phyloP scores from a whole-genome alignment of 2,797 vertebrate genomes.

The Lophotriccus pileatus region DNA sequence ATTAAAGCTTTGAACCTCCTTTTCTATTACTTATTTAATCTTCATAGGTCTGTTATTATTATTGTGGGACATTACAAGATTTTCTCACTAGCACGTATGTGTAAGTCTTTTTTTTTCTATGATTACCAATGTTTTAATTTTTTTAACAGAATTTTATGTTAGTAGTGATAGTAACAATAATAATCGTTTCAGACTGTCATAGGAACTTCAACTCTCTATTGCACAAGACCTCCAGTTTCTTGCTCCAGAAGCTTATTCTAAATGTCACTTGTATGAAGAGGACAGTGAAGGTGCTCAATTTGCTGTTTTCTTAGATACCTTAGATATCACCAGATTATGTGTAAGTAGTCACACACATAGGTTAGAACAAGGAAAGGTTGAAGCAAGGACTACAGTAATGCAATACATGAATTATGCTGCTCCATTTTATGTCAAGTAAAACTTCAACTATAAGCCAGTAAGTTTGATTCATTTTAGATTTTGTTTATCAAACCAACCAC shows the following conservation, averaged over 20 bases:
- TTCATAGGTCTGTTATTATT: not conserved
- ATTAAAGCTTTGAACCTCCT: not conserved
- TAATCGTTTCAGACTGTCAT: not conserved
- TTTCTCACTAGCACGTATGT: not conserved
- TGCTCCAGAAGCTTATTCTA: not conserved
- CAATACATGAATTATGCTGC: not conserved
- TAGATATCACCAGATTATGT: not conserved
- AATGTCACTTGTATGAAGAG: not conserved
- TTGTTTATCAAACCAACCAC: not conserved
- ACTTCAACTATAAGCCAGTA: not conserved
- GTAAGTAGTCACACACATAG: not conserved
- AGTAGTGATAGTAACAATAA: not conserved
- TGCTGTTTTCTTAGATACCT: not conserved
- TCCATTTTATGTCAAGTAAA: not conserved
- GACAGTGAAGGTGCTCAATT: not conserved
- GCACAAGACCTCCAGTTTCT: not conserved
- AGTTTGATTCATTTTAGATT: not conserved
- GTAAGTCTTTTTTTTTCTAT: not conserved
- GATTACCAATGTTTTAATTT: not conserved
- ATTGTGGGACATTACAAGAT: not conserved
- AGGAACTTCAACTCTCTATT: not conserved
- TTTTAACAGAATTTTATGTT: not conserved
- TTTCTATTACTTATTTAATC: not conserved
- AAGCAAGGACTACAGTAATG: not conserved
- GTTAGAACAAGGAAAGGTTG: not conserved